Evolutionary conservation across 2,113 vertebrate genomes (phyloP).

Genomic region (Crotalus helleri): DNA sequence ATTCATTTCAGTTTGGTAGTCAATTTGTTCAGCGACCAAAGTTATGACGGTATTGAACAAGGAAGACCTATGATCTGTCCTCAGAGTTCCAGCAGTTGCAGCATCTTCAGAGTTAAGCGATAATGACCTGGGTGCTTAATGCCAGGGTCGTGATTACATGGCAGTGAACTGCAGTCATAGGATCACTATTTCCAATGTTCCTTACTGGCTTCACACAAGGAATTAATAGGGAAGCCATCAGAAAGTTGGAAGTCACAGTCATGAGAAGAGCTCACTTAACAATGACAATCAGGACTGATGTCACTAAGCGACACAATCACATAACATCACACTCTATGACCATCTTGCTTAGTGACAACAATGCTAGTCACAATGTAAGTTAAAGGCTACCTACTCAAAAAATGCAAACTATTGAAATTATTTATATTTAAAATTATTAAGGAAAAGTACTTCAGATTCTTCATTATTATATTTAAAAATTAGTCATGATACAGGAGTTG

Average conservation of each 20-base stretch:
- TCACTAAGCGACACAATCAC: neutral
- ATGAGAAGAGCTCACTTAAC: neutral
- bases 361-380: neutral
- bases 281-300: neutral
- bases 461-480: neutral
- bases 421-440: neutral
- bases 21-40: neutral
- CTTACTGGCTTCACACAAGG: neutral
- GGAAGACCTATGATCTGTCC: neutral
- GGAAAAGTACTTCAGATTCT: neutral
- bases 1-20: neutral
- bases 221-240: neutral
- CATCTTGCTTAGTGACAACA: neutral
- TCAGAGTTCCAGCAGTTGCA: neutral
- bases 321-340: neutral
- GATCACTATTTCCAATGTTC: neutral
- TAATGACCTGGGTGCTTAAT: neutral
- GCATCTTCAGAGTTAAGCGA: neutral
- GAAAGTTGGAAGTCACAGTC: neutral
- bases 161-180: neutral
- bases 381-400: neutral
- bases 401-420: neutral
- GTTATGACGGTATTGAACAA: neutral
- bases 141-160: neutral
- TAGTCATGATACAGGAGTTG: neutral